Conservation (phyloP, 2,888 invertebrate species). For the Cryptocephalus primarius region DNA sequence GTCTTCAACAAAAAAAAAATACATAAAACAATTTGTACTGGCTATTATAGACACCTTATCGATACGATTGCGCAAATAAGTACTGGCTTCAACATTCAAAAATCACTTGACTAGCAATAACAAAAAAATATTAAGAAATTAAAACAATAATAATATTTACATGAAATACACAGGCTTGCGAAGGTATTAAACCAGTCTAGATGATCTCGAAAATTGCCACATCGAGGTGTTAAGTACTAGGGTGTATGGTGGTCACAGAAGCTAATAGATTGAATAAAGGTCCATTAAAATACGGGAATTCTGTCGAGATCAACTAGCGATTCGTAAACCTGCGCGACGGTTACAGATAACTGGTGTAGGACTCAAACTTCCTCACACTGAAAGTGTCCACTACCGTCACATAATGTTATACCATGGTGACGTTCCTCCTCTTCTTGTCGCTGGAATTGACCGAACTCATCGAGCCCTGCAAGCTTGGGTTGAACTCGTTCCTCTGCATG, state of each 20-base stretch:
- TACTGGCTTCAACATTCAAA: slow-evolving; percentile 7
- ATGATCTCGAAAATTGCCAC: no score
- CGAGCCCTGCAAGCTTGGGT: slow-evolving; percentile 44
- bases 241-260: no score
- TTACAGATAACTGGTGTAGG: slow-evolving; percentile 13
- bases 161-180: background rate
- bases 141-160: slow-evolving; percentile 3
- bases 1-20: slow-evolving; percentile 6
- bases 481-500: slow-evolving; percentile 38
- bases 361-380: slow-evolving; percentile 22
- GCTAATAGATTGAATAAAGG: slow-evolving; percentile 1
- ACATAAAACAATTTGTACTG: slow-evolving; percentile 4
- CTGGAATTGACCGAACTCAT: slow-evolving; percentile 46
- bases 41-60: slow-evolving; percentile 2
- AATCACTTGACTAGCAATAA: slow-evolving; percentile 11
- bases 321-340: no score
- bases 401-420: slow-evolving; percentile 48
- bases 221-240: no score
- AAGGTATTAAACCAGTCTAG: background rate
- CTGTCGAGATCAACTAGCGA: background rate
- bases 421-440: slow-evolving; percentile 45
- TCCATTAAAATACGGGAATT: background rate
- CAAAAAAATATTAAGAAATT: slow-evolving; percentile 8
- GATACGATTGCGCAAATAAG: slow-evolving; percentile 3
- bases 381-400: slow-evolving; percentile 25